phyloP scores from a whole-genome alignment of 1,140 invertebrate species.

The Ips nitidus region DNA sequence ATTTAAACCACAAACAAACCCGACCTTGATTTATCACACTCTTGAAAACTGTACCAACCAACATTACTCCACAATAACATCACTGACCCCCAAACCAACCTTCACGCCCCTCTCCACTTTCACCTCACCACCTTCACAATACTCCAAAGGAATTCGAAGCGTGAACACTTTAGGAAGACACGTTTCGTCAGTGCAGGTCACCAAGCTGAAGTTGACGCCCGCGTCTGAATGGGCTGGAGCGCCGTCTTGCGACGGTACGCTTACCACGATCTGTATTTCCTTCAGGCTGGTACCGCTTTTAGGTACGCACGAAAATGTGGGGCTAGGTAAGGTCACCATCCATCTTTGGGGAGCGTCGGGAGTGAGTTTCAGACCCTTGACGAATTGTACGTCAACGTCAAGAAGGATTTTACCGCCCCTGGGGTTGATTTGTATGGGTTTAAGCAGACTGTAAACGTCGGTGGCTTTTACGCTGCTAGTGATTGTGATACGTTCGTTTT shows the following conservation, averaged over 20 bases:
- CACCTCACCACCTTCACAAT: slow-evolving; percentile 13
- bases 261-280: slow-evolving; percentile 50
- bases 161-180: slow-evolving; percentile 55
- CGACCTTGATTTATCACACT: no score
- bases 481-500: neutral
- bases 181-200: slow-evolving; percentile 54
- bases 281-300: slow-evolving; percentile 47
- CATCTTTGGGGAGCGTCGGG: slow-evolving; percentile 68
- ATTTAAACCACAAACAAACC: no score
- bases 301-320: slow-evolving; percentile 48
- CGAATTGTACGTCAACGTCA: slow-evolving; percentile 55
- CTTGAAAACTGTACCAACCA: neutral
- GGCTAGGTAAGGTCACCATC: slow-evolving; percentile 50
- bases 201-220: slow-evolving; percentile 51
- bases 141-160: slow-evolving; percentile 37
- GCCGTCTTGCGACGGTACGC: slow-evolving; percentile 44
- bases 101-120: neutral
- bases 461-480: neutral
- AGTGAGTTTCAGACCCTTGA: slow-evolving; percentile 63
- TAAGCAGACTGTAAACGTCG: slow-evolving; percentile 47
- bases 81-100: neutral
- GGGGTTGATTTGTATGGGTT: slow-evolving; percentile 53
- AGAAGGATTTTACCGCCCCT: slow-evolving; percentile 55
- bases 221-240: slow-evolving; percentile 40
- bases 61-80: neutral